phyloP scores from a whole-genome alignment of 2,888 invertebrate genomes.

The Cryptus viduatorius region DNA sequence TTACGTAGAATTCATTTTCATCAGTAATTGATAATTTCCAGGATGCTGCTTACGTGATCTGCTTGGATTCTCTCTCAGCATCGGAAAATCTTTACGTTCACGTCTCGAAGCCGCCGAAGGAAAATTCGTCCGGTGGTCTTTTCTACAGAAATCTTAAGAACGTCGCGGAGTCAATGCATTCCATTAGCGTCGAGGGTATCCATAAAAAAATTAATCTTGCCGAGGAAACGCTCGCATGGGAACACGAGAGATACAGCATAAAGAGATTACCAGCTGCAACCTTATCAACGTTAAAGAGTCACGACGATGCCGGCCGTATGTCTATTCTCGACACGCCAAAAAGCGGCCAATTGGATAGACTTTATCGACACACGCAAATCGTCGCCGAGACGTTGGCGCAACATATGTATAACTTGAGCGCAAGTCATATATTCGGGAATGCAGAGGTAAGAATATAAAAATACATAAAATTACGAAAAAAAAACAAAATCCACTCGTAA shows the following conservation, averaged over 20 bases:
- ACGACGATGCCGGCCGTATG: slow-evolving; percentile 88
- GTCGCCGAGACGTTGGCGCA: slow-evolving; percentile 94
- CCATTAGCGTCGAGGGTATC: slow-evolving; percentile 88
- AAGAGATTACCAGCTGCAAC: slow-evolving; percentile 96
- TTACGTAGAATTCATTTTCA: background rate
- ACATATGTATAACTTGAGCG: slow-evolving; percentile 90
- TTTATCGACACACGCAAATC: slow-evolving; percentile 90
- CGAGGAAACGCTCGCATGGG: slow-evolving; percentile 97
- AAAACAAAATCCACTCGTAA: background rate
- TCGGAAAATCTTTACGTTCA: slow-evolving; percentile 92
- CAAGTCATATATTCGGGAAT: slow-evolving; percentile 89
- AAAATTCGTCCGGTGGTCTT: slow-evolving; percentile 91
- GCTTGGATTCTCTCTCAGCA: slow-evolving; percentile 93
- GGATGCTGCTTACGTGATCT: slow-evolving; percentile 96
- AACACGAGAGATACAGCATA: slow-evolving; percentile 98
- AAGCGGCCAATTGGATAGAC: slow-evolving; percentile 86
- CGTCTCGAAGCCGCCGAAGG: slow-evolving; percentile 97
- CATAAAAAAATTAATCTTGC: slow-evolving; percentile 99
- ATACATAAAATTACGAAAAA: background rate
- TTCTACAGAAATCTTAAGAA: slow-evolving; percentile 88
- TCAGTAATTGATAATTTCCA: slow-evolving; percentile 83
- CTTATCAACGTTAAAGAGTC: slow-evolving; percentile 91
- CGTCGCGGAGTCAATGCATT: slow-evolving; percentile 85
- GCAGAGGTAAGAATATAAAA: slow-evolving; percentile 87
- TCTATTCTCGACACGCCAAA: slow-evolving; percentile 89